These are phyloP conservation scores for Laterallus jamaicensis DNA, from an alignment of 2,113 vertebrate species.

Conservation along the genomic window DNA sequence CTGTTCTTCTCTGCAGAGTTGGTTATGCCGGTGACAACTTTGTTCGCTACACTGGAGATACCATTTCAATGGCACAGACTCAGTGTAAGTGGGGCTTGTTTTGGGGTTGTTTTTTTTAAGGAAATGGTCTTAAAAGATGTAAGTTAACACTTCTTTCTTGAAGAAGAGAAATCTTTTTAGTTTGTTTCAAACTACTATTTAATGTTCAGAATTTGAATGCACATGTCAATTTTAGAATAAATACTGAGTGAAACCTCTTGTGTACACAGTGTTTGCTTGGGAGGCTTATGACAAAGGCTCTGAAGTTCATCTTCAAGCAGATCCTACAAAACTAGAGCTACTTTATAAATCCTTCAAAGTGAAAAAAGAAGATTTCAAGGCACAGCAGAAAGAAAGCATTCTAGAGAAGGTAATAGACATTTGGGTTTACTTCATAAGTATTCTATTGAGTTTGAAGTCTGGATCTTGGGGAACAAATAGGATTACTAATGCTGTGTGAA, in stretches of 20 bases:
- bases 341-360: slow-evolving; percentile 96
- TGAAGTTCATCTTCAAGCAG: slow-evolving; percentile 96
- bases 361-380: slow-evolving; percentile 98
- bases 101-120: neutral
- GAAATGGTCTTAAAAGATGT: neutral
- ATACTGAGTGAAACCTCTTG: neutral
- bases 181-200: neutral
- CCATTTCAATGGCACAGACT: slow-evolving; percentile 96
- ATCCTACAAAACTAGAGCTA: slow-evolving; percentile 95
- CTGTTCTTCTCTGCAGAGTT: slow-evolving; percentile 80
- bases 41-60: slow-evolving; percentile 90
- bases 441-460: neutral
- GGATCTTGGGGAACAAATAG: neutral
- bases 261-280: slow-evolving; percentile 92
- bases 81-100: slow-evolving; percentile 82
- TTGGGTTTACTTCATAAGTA: neutral
- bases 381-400: slow-evolving; percentile 92
- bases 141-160: neutral
- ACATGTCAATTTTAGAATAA: neutral
- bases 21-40: slow-evolving; percentile 98
- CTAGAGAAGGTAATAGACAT: slow-evolving; percentile 84
- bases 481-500: neutral
- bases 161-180: neutral
- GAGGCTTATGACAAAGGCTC: slow-evolving; percentile 98
- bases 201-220: neutral